Evolutionary conservation across 2,113 vertebrate species (phyloP).

Genomic region (Cebus imitator): DNA sequence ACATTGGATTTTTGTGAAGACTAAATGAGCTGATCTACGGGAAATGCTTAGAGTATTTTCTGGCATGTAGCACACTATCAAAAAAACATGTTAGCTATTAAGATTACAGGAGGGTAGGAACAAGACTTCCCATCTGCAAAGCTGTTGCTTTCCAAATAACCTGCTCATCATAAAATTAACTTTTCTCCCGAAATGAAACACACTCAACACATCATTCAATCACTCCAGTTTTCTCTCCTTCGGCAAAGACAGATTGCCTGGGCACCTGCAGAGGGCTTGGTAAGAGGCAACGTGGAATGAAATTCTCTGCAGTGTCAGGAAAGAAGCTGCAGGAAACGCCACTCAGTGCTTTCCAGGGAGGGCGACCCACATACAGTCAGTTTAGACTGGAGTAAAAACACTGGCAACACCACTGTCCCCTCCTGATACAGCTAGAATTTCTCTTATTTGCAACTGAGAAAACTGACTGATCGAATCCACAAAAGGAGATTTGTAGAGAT

Average conservation of each 20-base stretch:
- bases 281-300: not conserved
- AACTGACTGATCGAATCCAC: not conserved
- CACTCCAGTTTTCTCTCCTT: not conserved
- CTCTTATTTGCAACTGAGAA: not conserved
- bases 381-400: not conserved
- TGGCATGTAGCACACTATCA: not conserved
- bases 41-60: not conserved
- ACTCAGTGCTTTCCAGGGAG: accelerated
- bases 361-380: not conserved
- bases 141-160: constrained; percentile 48
- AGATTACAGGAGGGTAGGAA: not conserved
- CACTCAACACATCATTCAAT: not conserved
- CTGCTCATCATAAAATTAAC: constrained; percentile 41
- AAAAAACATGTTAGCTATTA: constrained; percentile 11
- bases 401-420: not conserved
- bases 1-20: not conserved
- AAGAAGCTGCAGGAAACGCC: too few relatives aligned
- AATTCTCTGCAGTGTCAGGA: not conserved
- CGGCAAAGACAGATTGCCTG: not conserved
- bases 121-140: not conserved
- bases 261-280: not conserved
- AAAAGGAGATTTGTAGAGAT: not conserved
- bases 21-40: not conserved
- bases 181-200: constrained; percentile 51
- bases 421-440: not conserved